Evolutionary conservation across 2,113 vertebrate species (phyloP).

Genomic region (Silurus meridionalis): DNA sequence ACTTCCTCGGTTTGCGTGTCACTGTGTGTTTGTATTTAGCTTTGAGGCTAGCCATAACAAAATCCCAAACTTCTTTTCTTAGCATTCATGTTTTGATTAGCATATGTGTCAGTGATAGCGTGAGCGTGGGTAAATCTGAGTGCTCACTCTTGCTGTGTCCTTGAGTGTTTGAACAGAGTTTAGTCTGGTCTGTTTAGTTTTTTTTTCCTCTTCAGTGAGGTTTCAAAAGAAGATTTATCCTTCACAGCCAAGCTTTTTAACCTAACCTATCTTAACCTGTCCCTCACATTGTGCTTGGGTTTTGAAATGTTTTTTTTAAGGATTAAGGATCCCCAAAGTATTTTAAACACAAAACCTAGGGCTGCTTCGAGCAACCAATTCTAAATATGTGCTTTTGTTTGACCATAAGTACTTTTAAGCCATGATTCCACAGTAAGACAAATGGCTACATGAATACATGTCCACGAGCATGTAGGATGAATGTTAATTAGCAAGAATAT

Average conservation of each 20-base stretch:
- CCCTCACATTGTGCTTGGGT: constrained; percentile 32
- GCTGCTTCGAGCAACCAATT: constrained; percentile 32
- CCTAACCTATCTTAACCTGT: constrained; percentile 32
- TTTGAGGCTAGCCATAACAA: constrained; percentile 64
- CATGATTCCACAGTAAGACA: constrained; percentile 1
- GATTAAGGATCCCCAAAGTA: not conserved
- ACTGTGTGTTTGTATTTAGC: constrained; percentile 57
- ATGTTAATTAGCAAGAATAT: not conserved
- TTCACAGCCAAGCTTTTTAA: not conserved
- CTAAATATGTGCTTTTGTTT: constrained; percentile 8
- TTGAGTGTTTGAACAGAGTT: constrained; percentile 60
- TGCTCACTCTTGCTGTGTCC: constrained; percentile 44
- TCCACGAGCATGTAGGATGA: not conserved
- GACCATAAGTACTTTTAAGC: not conserved
- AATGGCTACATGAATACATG: not conserved
- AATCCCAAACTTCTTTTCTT: constrained; percentile 67
- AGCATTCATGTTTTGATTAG: constrained; percentile 52
- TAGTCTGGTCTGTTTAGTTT: constrained; percentile 33
- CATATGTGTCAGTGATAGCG: constrained; percentile 28
- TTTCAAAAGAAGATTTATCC: constrained; percentile 17
- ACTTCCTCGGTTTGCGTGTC: constrained; percentile 37
- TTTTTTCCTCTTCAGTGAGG: not conserved
- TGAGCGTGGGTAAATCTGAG: constrained; percentile 19
- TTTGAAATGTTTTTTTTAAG: constrained; percentile 30
- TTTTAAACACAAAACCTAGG: constrained; percentile 13